Evolutionary conservation across 2,888 invertebrate species (phyloP), one percentile per base, ranked within the genome.

Genomic region (Oligia strigilis): DNA sequence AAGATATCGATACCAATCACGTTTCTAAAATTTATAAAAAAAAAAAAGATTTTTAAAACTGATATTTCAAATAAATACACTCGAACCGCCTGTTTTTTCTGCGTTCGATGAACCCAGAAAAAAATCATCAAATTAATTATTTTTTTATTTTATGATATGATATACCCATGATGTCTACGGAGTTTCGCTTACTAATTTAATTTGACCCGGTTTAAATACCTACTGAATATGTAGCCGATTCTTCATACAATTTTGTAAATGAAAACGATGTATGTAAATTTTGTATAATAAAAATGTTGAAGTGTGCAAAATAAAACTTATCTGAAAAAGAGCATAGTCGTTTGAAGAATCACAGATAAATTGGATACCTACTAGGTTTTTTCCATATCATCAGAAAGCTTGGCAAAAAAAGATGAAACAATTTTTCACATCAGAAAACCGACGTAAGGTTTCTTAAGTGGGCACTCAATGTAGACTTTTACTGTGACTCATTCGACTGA

Each of bases 361-460:
- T 79, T 73, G 65, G 46, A 80, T 71, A 36, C 29, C 29, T 29
- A 29, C 29, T 75, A n/a, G 80, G 77, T 72, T 88, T 86, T 88
- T 76, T 80, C 74, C 73, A 85, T 82, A 75, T 81, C 85, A 89
- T 88, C 85, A 88, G 81, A 89, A 90, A 89, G 82, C 75, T 88
- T 87, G 75, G 78, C 82, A 85, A 85, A 81, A 75, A 83, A 87
- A 88, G 80, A 89, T 86, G 83, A 89, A 82, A 87, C 85, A 88
- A 90, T 91, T 91, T 91, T 88, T 90, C 89, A 90, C 88, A 85
- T 92, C 90, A 88, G 80, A 86, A 89, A 88, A 85, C 83, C 80
- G 83, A 85, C 76, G 82, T 81, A 84, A 83, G 87, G 86, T 75
- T 83, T 81, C 79, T 77, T 72, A 69, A 87, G 80, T 74, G 85